Base-by-base conservation (phyloP, 2,797 vertebrate genomes). In the Nyctibius grandis region DNA sequence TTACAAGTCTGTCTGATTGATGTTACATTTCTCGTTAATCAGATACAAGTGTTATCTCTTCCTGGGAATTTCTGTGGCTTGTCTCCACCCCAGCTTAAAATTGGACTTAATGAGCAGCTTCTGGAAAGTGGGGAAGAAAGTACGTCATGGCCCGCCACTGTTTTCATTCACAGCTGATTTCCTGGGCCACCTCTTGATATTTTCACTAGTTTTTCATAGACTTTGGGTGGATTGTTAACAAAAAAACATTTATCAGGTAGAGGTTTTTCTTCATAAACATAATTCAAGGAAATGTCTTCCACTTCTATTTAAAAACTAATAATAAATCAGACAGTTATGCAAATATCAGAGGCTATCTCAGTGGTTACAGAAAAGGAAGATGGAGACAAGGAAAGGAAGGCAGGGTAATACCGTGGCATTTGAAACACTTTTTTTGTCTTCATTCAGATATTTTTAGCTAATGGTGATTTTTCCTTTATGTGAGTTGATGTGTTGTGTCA, bases 51-150 rank as follows among this genome's bases (percentile, higher is more conserved):
- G 65, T 59, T 96, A 88, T 65, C 80, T 95, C 65, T 38, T 64
- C 57, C 48, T 74, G 78, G 86, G 84, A 89, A 83, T 88, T 94
- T 91, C 84, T 95, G 80, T 4, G 68, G 84, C 84, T 92, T 61
- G n/a, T 91, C 86, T 94, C 84, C 72, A 48, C 87, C 81, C 72
- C 42, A 33, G 12, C 34, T 83, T 74, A 81, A 88, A 85, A 89
- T 34, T 88, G 65, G 29, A 75, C 17, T 91, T 94, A 89, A 89
- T 89, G 53, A 95, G 61, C 79, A 91, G 94, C 75, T 95, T 93
- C 79, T 89, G 53, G 65, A 84, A 91, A 59, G 36, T n/a, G 26
- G 28, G 34, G 50, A 6, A 6, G 8, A 50, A 82, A 68, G 34
- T 77, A n/a, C 0, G 0, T 74, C 56, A 36, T 68, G 34, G 47